Conservation (phyloP, 2,113 vertebrate species). For the Spilogale gracilis region DNA sequence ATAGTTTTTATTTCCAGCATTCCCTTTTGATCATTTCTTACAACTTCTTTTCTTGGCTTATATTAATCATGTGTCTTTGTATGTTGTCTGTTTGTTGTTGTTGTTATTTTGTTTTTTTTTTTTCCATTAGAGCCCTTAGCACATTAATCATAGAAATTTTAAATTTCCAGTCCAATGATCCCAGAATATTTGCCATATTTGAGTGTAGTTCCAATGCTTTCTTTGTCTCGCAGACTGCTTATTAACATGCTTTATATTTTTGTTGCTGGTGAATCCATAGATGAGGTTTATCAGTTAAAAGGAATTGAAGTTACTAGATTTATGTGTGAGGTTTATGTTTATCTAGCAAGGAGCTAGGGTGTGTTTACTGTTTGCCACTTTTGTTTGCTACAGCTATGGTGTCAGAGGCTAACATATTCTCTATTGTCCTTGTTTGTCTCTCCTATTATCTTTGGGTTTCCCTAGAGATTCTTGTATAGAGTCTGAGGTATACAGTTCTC, state of each 20-base stretch:
- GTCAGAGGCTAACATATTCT: neutral
- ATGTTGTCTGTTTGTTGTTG: neutral
- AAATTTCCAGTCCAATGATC: neutral
- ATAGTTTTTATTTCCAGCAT: neutral
- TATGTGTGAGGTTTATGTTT: neutral
- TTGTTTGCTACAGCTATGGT: neutral
- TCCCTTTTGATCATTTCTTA: neutral
- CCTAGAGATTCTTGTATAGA: neutral
- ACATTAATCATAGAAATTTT: neutral
- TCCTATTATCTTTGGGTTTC: neutral
- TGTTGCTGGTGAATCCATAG: neutral
- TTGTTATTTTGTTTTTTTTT: neutral
- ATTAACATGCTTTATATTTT: neutral
- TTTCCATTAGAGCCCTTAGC: neutral
- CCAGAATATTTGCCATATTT: neutral
- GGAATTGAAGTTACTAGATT: neutral
- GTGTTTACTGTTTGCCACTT: neutral
- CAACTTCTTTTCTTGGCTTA: neutral
- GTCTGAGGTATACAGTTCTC: neutral
- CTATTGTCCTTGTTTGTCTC: neutral
- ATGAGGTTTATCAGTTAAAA: neutral
- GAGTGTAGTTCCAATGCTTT: neutral
- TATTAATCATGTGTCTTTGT: neutral
- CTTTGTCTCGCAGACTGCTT: neutral
- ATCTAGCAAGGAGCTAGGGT: neutral